These are phyloP conservation scores for Manis javanica DNA, from an alignment of 2,797 vertebrate genomes.

Conservation along the genomic window DNA sequence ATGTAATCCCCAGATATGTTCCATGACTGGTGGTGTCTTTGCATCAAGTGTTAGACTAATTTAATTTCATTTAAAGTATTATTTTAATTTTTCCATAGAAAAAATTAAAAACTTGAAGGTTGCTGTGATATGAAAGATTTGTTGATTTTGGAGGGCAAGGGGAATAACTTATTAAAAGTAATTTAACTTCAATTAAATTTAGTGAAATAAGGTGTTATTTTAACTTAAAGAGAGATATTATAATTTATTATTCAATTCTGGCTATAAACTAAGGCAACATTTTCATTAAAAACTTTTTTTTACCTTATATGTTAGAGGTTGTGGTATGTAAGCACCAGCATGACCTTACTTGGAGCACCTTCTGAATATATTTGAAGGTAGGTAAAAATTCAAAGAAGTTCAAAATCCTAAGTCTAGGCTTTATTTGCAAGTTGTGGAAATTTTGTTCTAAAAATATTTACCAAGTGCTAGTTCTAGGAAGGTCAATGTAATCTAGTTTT, in stretches of 20 bases:
- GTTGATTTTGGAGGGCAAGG: slow-evolving; percentile 18
- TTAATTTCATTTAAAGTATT: slow-evolving; percentile 85
- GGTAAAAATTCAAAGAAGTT: slow-evolving; percentile 24
- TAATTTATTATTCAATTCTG: slow-evolving; percentile 67
- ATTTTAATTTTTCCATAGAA: slow-evolving; percentile 83
- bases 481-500: background rate
- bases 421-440: background rate
- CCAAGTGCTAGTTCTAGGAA: background rate
- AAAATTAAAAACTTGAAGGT: slow-evolving; percentile 72
- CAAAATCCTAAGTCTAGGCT: background rate
- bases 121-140: background rate
- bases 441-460: slow-evolving; percentile 55
- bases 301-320: slow-evolving; percentile 53
- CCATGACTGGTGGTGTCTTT: slow-evolving; percentile 83
- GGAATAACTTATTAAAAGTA: slow-evolving; percentile 72
- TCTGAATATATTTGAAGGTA: background rate
- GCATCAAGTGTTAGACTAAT: slow-evolving; percentile 84
- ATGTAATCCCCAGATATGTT: slow-evolving; percentile 85
- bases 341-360: slow-evolving; percentile 43
- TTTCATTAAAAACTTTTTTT: slow-evolving; percentile 70
- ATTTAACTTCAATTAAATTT: slow-evolving; percentile 76
- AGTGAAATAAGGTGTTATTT: slow-evolving; percentile 78
- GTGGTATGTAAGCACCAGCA: slow-evolving; percentile 33
- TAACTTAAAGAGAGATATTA: slow-evolving; percentile 53
- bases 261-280: slow-evolving; percentile 73